phyloP scores from a whole-genome alignment of 2,113 vertebrate genomes.

The Centrocercus urophasianus region DNA sequence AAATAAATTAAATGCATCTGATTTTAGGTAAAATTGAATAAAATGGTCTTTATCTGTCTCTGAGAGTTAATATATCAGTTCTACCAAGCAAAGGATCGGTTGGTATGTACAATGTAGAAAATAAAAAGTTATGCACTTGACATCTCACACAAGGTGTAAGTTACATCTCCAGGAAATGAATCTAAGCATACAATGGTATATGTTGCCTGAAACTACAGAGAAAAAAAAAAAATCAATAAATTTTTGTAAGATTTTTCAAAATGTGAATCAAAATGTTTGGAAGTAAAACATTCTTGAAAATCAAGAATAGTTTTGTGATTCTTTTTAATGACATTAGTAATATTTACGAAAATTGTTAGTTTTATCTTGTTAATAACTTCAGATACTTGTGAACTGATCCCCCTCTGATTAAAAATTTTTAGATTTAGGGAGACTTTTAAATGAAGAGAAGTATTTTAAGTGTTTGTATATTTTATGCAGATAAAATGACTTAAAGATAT shows the following conservation, averaged over 20 bases:
- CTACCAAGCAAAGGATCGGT: not conserved
- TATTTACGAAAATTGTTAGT: not conserved
- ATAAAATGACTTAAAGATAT: not conserved
- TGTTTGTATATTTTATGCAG: not conserved
- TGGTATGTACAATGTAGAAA: not conserved
- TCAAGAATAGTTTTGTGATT: not conserved
- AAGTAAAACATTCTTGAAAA: not conserved
- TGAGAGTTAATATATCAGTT: not conserved
- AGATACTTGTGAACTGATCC: not conserved
- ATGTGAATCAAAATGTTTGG: not conserved
- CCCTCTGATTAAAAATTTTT: not conserved
- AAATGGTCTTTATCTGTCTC: not conserved
- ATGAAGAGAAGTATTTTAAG: not conserved
- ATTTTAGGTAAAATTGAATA: not conserved
- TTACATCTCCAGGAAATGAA: not conserved
- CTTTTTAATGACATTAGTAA: not conserved
- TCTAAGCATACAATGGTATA: not conserved
- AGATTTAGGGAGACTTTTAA: not conserved
- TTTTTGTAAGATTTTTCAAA: not conserved
- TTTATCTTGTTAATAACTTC: not conserved
- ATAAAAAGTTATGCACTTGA: not conserved
- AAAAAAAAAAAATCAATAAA: not conserved
- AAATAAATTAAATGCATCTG: not conserved
- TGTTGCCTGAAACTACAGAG: not conserved
- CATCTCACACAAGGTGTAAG: not conserved